phyloP scores from a whole-genome alignment of 2,797 vertebrate genomes.

The Eulemur rubriventer region DNA sequence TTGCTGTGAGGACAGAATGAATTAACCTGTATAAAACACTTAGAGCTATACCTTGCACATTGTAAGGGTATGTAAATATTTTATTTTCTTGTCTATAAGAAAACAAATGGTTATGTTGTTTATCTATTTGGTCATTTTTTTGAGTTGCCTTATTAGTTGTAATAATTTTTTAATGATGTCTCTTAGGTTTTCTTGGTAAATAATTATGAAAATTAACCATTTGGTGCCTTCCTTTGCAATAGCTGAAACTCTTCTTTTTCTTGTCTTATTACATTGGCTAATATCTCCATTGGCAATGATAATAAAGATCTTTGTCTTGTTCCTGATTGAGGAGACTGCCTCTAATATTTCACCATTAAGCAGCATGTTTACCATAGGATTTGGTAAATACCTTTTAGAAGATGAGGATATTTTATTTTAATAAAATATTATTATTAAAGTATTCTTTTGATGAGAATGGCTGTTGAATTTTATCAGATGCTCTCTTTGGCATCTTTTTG shows the following conservation, averaged over 20 bases:
- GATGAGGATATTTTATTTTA: neutral
- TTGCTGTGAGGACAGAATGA: neutral
- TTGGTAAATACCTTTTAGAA: neutral
- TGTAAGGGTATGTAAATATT: neutral
- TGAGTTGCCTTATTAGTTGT: neutral
- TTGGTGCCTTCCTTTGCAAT: neutral
- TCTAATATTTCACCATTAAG: neutral
- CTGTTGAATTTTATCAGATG: neutral
- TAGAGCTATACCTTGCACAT: neutral
- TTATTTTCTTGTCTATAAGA: neutral
- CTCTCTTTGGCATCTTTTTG: slow-evolving; percentile 6
- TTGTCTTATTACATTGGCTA: neutral
- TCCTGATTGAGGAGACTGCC: neutral
- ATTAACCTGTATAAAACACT: neutral
- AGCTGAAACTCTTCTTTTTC: neutral
- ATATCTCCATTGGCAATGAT: neutral
- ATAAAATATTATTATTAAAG: neutral
- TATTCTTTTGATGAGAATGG: neutral
- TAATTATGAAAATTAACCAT: neutral
- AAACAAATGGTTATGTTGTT: neutral
- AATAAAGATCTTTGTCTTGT: neutral
- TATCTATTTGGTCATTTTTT: neutral
- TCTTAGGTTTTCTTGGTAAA: neutral
- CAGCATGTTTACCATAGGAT: neutral
- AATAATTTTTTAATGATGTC: neutral